A percentile compares a stretch with the other conserved stretches of the same genome.
Conservation (phyloP, 2,797 vertebrate species). For the Sebastolobus alascanus region DNA sequence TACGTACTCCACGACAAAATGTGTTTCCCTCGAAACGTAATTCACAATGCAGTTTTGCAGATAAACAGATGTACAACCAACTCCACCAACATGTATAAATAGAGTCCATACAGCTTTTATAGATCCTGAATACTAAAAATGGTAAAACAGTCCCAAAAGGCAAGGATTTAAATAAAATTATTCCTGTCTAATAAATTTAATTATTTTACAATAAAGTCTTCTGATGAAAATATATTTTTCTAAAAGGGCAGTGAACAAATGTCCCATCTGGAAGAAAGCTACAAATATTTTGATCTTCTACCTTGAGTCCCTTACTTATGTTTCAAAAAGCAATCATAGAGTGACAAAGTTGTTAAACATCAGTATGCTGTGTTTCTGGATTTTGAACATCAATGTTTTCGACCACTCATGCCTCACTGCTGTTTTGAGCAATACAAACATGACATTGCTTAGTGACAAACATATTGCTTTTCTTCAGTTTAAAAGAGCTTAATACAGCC, state of each 20-base stretch:
- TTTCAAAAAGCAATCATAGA: slow-evolving; percentile 22
- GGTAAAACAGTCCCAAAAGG: neutral
- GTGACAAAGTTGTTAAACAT: slow-evolving; percentile 10
- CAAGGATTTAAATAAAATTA: neutral
- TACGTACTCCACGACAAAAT: too few species aligned
- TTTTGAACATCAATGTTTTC: slow-evolving; percentile 3
- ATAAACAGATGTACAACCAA: neutral
- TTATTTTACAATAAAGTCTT: neutral
- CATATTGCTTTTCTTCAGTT: slow-evolving; percentile 9
- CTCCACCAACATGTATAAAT: neutral
- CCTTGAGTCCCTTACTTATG: neutral
- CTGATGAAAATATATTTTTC: neutral
- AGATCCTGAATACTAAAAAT: neutral
- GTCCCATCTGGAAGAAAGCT: neutral
- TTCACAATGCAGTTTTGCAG: too few species aligned
- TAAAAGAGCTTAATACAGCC: slow-evolving; percentile 19
- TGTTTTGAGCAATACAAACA: slow-evolving; percentile 9
- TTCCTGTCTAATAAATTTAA: neutral
- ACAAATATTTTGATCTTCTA: neutral
- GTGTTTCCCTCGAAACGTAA: too few species aligned
- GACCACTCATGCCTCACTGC: neutral
- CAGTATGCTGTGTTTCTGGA: neutral
- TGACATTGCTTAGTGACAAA: neutral
- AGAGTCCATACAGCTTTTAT: neutral
- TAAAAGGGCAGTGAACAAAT: neutral